Evolutionary conservation across 64 coral and sea anemone species (phyloP), one percentile per base, ranked within the genome.

Genomic region (Montipora sp.): DNA sequence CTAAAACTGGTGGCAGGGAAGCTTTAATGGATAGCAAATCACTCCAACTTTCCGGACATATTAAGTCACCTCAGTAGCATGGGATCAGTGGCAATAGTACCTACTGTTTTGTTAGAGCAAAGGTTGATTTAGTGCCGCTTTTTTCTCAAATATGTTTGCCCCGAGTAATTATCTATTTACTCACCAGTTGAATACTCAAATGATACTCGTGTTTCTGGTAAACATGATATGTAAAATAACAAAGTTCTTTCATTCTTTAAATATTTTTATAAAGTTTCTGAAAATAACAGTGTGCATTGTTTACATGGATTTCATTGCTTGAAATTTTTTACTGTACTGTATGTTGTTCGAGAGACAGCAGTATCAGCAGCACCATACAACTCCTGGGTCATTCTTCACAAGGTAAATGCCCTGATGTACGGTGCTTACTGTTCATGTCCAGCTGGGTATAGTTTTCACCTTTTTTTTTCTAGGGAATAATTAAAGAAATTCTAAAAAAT

Each of bases 291-390:
- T 20, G 63, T n/a, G 63, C 63, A 68, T 68, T 68, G 63, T 68
- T 68, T 68, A 68, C 63, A 68, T 18, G 63, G 14, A 68, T 8
- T 68, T 68, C 63, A 68, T 13, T 68, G 63, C 63, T 68, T 68
- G 63, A 68, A 68, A 68, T 68, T 68, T 67, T 67, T 68, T 20
- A 68, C 63, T 68, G 63, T 20, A 68, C 63, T 68, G 63, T 20
- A 68, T 8, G 63, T 68, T 68, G 63, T 68, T 68, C 63, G 63
- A 68, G 63, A 68, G 63, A 68, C 63, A 68, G 63, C 63, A 68
- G 63, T 68, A 68, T 68, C 63, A 68, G 63, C 63, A 68, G 63
- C 63, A 68, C 63, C 63, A 68, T 68, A 68, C 63, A 68, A 68
- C 63, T 68, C 63, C 63, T 68, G 63, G 63, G 63, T 68, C 63